These are phyloP conservation scores for Drosophila kikkawai DNA, from an alignment of 1,140 invertebrate species.

Conservation along the genomic window DNA sequence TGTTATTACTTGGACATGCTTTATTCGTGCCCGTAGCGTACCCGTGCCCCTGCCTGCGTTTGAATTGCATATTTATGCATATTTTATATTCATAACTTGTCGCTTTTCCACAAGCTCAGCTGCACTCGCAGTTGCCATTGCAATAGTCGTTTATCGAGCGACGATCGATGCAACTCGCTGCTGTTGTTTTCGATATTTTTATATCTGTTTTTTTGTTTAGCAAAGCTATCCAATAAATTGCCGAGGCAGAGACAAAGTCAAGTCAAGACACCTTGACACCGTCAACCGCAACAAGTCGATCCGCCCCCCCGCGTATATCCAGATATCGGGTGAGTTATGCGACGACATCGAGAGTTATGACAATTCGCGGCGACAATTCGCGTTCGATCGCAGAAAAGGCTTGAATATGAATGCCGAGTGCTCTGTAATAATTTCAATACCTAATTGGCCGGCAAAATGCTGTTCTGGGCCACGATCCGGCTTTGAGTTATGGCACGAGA, in stretches of 20 bases:
- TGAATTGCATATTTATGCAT: slow-evolving; percentile 76
- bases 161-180: slow-evolving; percentile 66
- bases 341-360: slow-evolving; percentile 73
- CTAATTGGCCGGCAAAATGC: slow-evolving; percentile 36
- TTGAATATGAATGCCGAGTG: slow-evolving; percentile 63
- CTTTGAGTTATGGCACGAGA: slow-evolving; percentile 12
- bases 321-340: slow-evolving; percentile 57
- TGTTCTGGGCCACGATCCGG: slow-evolving; percentile 10
- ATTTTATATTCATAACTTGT: slow-evolving; percentile 84
- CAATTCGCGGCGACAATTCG: slow-evolving; percentile 62
- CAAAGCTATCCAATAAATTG: slow-evolving; percentile 70
- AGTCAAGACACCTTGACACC: slow-evolving; percentile 69
- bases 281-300: slow-evolving; percentile 13
- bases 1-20: slow-evolving; percentile 79
- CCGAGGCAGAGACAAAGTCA: slow-evolving; percentile 58
- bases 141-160: slow-evolving; percentile 69
- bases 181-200: slow-evolving; percentile 19
- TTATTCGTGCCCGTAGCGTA: slow-evolving; percentile 63
- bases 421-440: slow-evolving; percentile 51
- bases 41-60: slow-evolving; percentile 48
- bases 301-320: slow-evolving; percentile 6
- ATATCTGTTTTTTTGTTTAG: not conserved
- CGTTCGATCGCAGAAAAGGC: slow-evolving; percentile 43
- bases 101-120: slow-evolving; percentile 55
- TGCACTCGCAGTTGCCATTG: slow-evolving; percentile 24